A percentile compares a stretch with the other conserved stretches of the same genome.
Evolutionary conservation across 2,888 invertebrate genomes (phyloP).

Genomic region (Meiosimyza decipiens): DNA sequence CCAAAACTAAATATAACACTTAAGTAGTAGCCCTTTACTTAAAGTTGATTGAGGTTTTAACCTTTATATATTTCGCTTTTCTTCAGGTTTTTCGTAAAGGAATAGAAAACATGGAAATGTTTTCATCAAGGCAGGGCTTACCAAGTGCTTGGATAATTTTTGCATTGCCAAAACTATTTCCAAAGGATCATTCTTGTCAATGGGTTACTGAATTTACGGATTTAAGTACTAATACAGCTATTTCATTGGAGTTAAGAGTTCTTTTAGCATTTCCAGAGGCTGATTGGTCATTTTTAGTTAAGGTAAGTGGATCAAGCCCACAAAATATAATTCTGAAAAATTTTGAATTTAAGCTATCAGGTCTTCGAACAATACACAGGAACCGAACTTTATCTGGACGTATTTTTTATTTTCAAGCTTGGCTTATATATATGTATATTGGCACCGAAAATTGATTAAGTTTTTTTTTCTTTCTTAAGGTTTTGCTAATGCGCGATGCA

Average conservation of each 20-base stretch:
- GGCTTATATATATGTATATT: no score
- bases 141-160: conserved; percentile 79
- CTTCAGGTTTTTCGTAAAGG: conserved; percentile 70
- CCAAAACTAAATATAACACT: no score
- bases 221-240: conserved; percentile 71
- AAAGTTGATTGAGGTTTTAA: no score
- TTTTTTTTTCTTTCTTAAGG: conserved; percentile 66
- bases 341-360: no score
- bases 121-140: conserved; percentile 69
- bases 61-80: background rate
- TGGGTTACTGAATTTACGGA: conserved; percentile 68
- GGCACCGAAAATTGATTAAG: conserved; percentile 21
- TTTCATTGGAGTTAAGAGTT: conserved; percentile 78
- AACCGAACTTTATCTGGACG: no score
- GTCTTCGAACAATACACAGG: no score
- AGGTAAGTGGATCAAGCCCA: conserved; percentile 67
- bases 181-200: conserved; percentile 64
- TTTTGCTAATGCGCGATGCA: conserved; percentile 78
- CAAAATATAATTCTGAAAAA: no score
- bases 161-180: conserved; percentile 74
- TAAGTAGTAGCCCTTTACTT: no score
- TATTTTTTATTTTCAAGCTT: no score
- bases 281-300: conserved; percentile 79
- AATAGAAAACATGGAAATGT: conserved; percentile 70
- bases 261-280: conserved; percentile 82